Evolutionary conservation across 2,113 vertebrate species (phyloP).

Genomic region (Noturus placidus): DNA sequence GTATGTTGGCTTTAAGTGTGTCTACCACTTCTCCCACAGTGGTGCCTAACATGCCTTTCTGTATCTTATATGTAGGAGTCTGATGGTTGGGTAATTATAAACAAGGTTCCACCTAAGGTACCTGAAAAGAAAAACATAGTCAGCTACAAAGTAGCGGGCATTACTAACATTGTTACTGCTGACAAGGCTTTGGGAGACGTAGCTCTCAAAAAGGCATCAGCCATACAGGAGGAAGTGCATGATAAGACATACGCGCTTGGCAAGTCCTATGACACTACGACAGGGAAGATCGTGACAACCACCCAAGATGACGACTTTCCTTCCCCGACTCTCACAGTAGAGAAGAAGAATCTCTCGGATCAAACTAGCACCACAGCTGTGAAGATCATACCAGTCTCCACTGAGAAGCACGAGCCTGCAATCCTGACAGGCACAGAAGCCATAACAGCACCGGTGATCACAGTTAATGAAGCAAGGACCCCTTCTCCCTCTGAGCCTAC

Average conservation of each 20-base stretch:
- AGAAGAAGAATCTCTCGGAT: conserved; percentile 62
- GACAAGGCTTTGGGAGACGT: conserved; percentile 55
- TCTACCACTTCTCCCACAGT: conserved; percentile 14
- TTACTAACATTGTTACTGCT: conserved; percentile 66
- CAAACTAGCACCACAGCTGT: conserved; percentile 54
- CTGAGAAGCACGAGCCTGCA: conserved; percentile 67
- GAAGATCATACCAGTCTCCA: conserved; percentile 61
- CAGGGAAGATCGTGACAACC: conserved; percentile 79
- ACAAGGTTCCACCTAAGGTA: conserved; percentile 82
- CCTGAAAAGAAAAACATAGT: conserved; percentile 77
- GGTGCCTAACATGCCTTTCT: conserved; percentile 81
- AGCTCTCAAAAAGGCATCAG: conserved; percentile 66
- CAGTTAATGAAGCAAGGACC: conserved; percentile 79
- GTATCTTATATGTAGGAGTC: conserved; percentile 85
- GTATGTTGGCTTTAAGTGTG: conserved; percentile 34
- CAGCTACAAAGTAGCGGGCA: conserved; percentile 76
- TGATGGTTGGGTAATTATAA: conserved; percentile 89
- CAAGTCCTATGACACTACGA: conserved; percentile 81
- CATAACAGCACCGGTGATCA: conserved; percentile 60
- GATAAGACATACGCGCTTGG: conserved; percentile 80
- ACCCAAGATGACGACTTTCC: conserved; percentile 67
- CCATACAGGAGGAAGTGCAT: conserved; percentile 71
- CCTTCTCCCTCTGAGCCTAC: conserved; percentile 60
- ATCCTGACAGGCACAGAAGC: conserved; percentile 50
- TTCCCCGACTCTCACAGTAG: conserved; percentile 53